Percentiles rank a stretch among this genome's conserved stretches.
Conservation (phyloP, 2,888 invertebrate species). For the Hypsopygia costalis region DNA sequence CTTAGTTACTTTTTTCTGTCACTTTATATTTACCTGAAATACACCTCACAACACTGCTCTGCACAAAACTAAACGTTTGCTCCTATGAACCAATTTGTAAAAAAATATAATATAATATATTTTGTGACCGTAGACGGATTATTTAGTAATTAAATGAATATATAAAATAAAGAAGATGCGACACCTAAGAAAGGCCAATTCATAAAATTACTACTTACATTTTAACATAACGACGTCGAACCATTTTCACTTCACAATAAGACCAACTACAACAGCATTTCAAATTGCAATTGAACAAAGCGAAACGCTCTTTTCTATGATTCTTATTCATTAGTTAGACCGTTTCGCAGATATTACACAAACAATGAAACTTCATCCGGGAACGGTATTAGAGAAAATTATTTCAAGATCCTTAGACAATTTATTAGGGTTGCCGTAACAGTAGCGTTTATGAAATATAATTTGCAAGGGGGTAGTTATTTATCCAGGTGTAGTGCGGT, state of each 20-base stretch:
- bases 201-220: too few relatives aligned
- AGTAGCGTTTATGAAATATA: slow-evolving; percentile 27
- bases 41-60: too few relatives aligned
- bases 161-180: too few relatives aligned
- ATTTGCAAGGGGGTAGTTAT: slow-evolving; percentile 29
- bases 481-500: slow-evolving; percentile 27
- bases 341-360: slow-evolving; percentile 19
- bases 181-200: too few relatives aligned
- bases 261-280: not conserved
- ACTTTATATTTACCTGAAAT: too few relatives aligned
- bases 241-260: not conserved
- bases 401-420: slow-evolving; percentile 24
- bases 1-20: too few relatives aligned
- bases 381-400: slow-evolving; percentile 21
- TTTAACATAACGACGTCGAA: too few relatives aligned
- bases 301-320: slow-evolving; percentile 5
- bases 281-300: slow-evolving; percentile 5
- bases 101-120: too few relatives aligned
- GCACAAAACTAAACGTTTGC: too few relatives aligned
- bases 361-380: slow-evolving; percentile 23
- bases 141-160: too few relatives aligned
- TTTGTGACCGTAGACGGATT: too few relatives aligned
- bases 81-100: too few relatives aligned
- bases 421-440: slow-evolving; percentile 25
- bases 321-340: slow-evolving; percentile 14